Conservation (phyloP, 2,113 vertebrate genomes). For the Parotia lawesii region DNA sequence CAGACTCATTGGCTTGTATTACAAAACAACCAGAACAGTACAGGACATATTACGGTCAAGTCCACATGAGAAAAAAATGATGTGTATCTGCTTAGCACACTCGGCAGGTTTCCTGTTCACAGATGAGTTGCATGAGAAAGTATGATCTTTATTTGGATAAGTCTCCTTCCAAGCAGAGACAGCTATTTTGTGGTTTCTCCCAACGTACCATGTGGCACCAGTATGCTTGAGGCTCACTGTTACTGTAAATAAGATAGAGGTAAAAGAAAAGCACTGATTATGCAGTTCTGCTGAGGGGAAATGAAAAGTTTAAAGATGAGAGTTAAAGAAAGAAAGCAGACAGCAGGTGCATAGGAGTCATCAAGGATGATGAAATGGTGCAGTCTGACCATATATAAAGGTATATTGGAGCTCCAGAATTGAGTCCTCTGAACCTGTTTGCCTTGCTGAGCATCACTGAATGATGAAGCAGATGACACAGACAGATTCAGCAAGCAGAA, state of each 20-base stretch:
- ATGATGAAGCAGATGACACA: background rate
- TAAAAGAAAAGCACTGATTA: background rate
- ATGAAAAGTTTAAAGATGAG: background rate
- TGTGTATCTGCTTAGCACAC: background rate
- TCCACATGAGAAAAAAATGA: background rate
- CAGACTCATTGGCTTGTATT: background rate
- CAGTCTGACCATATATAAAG: background rate
- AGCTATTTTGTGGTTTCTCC: background rate
- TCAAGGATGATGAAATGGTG: background rate
- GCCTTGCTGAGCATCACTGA: background rate
- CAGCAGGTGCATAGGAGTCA: background rate
- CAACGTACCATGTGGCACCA: background rate
- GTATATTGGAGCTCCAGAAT: background rate
- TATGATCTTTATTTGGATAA: background rate
- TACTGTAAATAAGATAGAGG: background rate
- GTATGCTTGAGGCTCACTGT: background rate
- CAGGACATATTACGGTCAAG: background rate
- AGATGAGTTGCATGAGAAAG: background rate
- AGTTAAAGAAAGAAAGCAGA: background rate
- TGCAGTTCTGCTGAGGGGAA: background rate
- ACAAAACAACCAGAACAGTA: background rate
- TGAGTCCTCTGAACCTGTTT: background rate
- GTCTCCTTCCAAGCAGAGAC: background rate
- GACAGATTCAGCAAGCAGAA: background rate
- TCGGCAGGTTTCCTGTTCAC: slow-evolving; percentile 4